phyloP scores from a whole-genome alignment of 1,140 invertebrate genomes.

The Drosophila tristis region DNA sequence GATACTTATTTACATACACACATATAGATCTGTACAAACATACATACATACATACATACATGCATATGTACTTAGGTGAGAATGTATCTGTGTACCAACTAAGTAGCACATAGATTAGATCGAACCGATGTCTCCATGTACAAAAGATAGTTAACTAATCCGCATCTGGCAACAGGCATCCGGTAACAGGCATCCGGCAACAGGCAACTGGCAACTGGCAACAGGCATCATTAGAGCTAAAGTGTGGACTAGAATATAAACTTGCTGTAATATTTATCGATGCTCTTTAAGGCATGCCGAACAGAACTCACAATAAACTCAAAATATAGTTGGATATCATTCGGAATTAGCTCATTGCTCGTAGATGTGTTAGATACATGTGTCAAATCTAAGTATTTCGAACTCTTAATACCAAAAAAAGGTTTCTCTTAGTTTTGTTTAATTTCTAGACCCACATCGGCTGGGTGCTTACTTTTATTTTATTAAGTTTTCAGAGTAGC shows the following conservation, averaged over 20 bases:
- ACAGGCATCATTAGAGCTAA: conserved; percentile 49
- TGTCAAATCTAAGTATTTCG: too few relatives aligned
- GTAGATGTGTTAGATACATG: neutral
- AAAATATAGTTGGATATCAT: conserved; percentile 62
- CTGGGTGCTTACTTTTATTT: conserved; percentile 10
- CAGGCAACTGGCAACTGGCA: too few relatives aligned
- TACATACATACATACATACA: conserved; percentile 33
- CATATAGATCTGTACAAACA: conserved; percentile 30
- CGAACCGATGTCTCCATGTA: conserved; percentile 77
- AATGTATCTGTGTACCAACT: conserved; percentile 25
- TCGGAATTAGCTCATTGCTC: neutral
- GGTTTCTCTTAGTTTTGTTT: neutral
- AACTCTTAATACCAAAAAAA: too few relatives aligned
- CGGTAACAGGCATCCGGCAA: neutral
- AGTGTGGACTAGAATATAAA: conserved; percentile 59
- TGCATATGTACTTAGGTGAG: conserved; percentile 11
- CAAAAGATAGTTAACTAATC: conserved; percentile 58
- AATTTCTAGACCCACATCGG: neutral
- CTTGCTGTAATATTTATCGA: conserved; percentile 72
- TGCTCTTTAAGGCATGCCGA: conserved; percentile 65
- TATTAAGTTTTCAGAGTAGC: conserved; percentile 63
- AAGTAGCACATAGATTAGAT: conserved; percentile 53
- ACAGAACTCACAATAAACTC: conserved; percentile 72
- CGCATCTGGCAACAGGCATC: conserved; percentile 6
- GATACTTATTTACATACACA: conserved; percentile 50